phyloP scores from a whole-genome alignment of 2,888 invertebrate species.

The Macrophya alboannulata region DNA sequence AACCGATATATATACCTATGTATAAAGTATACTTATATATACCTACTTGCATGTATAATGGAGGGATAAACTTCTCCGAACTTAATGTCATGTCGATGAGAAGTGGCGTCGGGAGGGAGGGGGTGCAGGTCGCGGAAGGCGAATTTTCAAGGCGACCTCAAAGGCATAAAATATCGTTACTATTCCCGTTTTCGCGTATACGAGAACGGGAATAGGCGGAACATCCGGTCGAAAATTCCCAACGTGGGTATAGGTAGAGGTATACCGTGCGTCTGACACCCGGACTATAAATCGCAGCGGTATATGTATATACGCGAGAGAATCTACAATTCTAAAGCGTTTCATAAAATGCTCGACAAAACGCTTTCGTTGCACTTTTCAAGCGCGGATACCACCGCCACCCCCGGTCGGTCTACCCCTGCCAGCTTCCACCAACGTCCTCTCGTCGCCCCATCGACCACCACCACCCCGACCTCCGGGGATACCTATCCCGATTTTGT shows the following conservation, averaged over 20 bases:
- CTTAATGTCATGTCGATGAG: not conserved
- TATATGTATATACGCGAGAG: constrained; percentile 62
- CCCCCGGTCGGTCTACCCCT: constrained; percentile 24
- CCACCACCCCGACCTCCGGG: constrained; percentile 47
- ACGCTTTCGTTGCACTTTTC: constrained; percentile 79
- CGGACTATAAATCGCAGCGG: constrained; percentile 63
- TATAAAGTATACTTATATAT: not conserved
- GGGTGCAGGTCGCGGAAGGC: not conserved
- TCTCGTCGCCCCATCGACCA: constrained; percentile 58
- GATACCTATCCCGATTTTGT: constrained; percentile 69
- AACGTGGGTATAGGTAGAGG: not conserved
- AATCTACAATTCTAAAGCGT: constrained; percentile 80
- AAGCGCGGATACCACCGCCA: constrained; percentile 70
- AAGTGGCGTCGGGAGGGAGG: not conserved
- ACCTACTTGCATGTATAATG: not conserved
- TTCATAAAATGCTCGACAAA: constrained; percentile 80
- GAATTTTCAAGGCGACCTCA: not conserved
- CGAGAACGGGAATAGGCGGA: not conserved
- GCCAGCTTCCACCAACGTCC: constrained; percentile 34
- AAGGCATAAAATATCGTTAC: not conserved
- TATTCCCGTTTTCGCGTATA: not conserved
- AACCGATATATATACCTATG: not conserved
- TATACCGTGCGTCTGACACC: constrained; percentile 57
- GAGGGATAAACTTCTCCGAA: constrained; percentile 23
- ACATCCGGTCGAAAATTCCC: constrained; percentile 35